phyloP scores from a whole-genome alignment of 1,140 invertebrate genomes.

The Atta colombica region DNA sequence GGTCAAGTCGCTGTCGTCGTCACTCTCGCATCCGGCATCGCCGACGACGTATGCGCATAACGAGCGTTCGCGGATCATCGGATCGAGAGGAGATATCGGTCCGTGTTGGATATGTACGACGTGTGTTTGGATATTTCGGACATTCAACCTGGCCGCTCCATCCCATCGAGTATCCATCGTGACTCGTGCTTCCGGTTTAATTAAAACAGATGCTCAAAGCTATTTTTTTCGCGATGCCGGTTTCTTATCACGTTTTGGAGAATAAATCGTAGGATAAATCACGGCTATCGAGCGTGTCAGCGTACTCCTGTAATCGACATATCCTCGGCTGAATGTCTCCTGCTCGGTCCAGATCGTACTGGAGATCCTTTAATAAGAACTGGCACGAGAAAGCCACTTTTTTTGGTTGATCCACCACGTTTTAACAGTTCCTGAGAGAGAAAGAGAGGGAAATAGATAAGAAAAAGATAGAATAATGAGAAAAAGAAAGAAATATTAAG shows the following conservation, averaged over 20 bases:
- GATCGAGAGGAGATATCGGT: constrained; percentile 39
- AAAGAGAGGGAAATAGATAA: too few relatives aligned
- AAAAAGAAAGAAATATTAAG: too few relatives aligned
- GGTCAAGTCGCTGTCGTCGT: constrained; percentile 46
- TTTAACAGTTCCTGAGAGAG: too few relatives aligned
- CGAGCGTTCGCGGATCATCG: constrained; percentile 47
- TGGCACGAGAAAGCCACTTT: too few relatives aligned
- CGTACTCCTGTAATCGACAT: neutral
- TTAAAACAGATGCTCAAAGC: constrained; percentile 36
- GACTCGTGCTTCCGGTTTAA: constrained; percentile 30
- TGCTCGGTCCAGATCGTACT: constrained; percentile 18
- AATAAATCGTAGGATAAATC: constrained; percentile 22
- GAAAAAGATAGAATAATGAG: too few relatives aligned
- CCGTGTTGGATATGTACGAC: constrained; percentile 3
- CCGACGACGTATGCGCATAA: constrained; percentile 14
- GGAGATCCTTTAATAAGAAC: too few relatives aligned
- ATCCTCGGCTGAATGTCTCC: constrained; percentile 2
- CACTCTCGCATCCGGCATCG: neutral
- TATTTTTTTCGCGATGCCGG: constrained; percentile 21
- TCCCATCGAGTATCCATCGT: constrained; percentile 15
- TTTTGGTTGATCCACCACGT: too few relatives aligned
- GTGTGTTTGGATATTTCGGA: constrained; percentile 3
- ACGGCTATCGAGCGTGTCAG: neutral
- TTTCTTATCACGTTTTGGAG: neutral
- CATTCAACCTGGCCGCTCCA: neutral